Base-by-base conservation (phyloP, 2,113 vertebrate genomes). In the Tiliqua scincoides region DNA sequence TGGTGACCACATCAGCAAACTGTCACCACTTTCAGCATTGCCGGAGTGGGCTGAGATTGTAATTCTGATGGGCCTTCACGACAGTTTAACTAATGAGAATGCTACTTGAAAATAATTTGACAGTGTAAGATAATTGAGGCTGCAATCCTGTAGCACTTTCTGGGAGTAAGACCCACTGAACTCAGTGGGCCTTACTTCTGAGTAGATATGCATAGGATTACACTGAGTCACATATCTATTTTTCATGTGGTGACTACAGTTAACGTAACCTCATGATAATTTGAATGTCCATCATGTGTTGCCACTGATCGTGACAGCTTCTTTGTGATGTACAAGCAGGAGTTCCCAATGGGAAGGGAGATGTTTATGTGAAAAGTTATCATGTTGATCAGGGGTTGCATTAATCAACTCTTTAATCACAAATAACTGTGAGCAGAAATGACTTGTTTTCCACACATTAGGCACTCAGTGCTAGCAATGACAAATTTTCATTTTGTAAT, bases 401-500 rank as follows among this genome's bases (percentile, higher is more conserved):
- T 65, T 62, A 48, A 65, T 20, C 30, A 32, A 63, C 20, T 9
- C 17, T 74, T 75, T 48, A 30, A 84, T 63, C 32, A 75, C 32
- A 32, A 62, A 10, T 63, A 52, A 84, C 57, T 84, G 30, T 70
- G 40, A 84, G 30, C 61, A 75, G 37, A 74, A 74, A 74, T 23
- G 18, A n/a, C 27, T 27, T 63, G 37, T 3, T 37, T 79, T 3
- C 54, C 0, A 2, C 40, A 37, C 75, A 6, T 83, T 84, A 0
- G 0, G 1, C 25, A 76, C 3, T 0, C 21, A n/a, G 0, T 14
- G 1, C 63, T n/a, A 78, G 67, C 85, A 59, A 2, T n/a, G 27
- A 43, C 72, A 1, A 48, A 48, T 61, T 54, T n/a, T 20, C 0
- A 0, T 74, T 59, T 40, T 15, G 81, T 40, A 12, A 0, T 0